Evolutionary conservation across 35 echinoderm and acorn worm genomes (phyloP), one percentile per base, ranked within the genome.

Genomic region (Strongylocentrotus purpuratus): DNA sequence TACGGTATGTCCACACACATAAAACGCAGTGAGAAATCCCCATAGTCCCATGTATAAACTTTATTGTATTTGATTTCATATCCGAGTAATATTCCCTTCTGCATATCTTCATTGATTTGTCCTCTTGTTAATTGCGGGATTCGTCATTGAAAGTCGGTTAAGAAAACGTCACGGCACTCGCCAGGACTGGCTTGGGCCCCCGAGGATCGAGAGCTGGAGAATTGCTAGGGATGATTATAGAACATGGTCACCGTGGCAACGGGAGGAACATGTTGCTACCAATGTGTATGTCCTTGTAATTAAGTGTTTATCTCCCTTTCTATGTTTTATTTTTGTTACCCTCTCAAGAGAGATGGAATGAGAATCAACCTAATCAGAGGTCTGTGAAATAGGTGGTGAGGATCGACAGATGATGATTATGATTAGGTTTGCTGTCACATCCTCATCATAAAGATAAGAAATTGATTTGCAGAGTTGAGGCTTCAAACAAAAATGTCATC

Each of bases 41-140:
- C 22, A n/a, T 78, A 78, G 65, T 78, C 65, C 65, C 65, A n/a
- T 22, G 28, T n/a, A 78, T n/a, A 78, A 78, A 78, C 22, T 78
- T 78, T 78, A 78, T n/a, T 78, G 65, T 78, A 78, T 78, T 78
- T 78, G 65, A 78, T 78, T 78, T 78, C 20, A 78, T 78, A 78
- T 78, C 65, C 65, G 5, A 22, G n/a, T 78, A 78, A 78, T 78
- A 78, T 78, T 78, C 65, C 65, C 65, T 78, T 31, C 65, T 78
- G 65, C 65, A 78, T 78, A 78, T 78, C 65, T 78, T 78, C 65
- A 78, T 78, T 78, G 65, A 78, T 78, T 78, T 78, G 65, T 78
- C 65, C 65, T 78, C 65, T 78, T 18, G 18, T 25, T 78, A 78
- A 78, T 78, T 78, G 65, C 20, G 0, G 65, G 65, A 78, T 78